Evolutionary conservation across 2,888 invertebrate genomes (phyloP).

Genomic region (Liodrosophila aerea): DNA sequence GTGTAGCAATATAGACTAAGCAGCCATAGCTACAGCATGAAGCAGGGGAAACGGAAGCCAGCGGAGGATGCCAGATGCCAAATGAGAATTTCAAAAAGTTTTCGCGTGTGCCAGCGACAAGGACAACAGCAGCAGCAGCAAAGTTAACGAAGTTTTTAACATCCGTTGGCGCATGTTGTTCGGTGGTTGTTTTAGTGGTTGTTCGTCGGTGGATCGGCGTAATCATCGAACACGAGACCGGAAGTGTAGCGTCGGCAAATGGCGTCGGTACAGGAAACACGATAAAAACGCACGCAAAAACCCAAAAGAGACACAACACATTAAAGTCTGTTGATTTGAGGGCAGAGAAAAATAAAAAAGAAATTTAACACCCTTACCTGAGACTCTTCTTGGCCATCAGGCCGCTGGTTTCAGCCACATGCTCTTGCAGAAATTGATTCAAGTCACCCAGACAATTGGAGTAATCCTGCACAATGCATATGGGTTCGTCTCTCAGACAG

Average conservation of each 20-base stretch:
- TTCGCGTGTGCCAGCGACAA: constrained; percentile 46
- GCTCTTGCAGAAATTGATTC: constrained; percentile 92
- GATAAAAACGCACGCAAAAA: constrained; percentile 72
- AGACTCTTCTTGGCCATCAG: constrained; percentile 84
- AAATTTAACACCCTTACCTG: constrained; percentile 84
- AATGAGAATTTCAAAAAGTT: constrained; percentile 70
- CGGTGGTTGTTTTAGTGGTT: constrained; percentile 50
- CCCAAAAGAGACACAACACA: constrained; percentile 36
- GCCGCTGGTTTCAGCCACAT: constrained; percentile 88
- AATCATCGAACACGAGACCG: constrained; percentile 79
- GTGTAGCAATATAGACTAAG: constrained; percentile 92
- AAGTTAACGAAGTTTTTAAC: constrained; percentile 80
- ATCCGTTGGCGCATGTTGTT: constrained; percentile 70
- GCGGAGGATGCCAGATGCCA: constrained; percentile 62
- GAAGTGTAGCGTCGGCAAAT: constrained; percentile 77
- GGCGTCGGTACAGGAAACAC: constrained; percentile 78
- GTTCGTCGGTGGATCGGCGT: constrained; percentile 60
- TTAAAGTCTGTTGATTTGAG: constrained; percentile 35
- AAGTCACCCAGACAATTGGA: constrained; percentile 88
- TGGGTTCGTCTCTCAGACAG: constrained; percentile 88
- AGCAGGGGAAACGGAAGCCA: constrained; percentile 41
- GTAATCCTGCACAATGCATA: constrained; percentile 89
- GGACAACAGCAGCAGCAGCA: constrained; percentile 41
- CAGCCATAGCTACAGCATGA: constrained; percentile 87
- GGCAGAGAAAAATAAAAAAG: constrained; percentile 3